Evolutionary conservation across 64 coral and sea anemone genomes (phyloP), one percentile per base, ranked within the genome.

Genomic region (Pocillopora damicornis): DNA sequence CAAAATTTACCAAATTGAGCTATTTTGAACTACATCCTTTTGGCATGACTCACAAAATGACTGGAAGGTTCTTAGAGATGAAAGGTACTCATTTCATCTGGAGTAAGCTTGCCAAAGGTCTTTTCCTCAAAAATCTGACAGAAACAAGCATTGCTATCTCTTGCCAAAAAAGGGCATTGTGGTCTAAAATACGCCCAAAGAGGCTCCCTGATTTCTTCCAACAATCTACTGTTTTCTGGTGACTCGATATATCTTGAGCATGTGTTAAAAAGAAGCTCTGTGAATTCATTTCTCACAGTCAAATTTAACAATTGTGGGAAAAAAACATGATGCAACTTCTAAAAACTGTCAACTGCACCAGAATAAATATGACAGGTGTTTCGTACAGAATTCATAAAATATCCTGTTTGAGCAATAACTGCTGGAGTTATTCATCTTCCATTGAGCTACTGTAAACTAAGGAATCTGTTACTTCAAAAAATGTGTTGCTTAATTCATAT

Each of bases 321-420:
- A 76, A 91, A 91, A 63, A 86, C 61, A 66, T 67, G 60, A 76
- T 34, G 80, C 60, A 75, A 79, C 34, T 77, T 91, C 81, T 65
- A 91, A 86, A 91, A 91, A 77, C 89, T 84, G 20, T 85, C 89
- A 23, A 91, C 20, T 74, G 81, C n/a, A 91, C 89, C n/a, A n/a
- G n/a, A n/a, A n/a, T n/a, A n/a, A n/a, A n/a, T n/a, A n/a, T n/a
- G n/a, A n/a, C n/a, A n/a, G n/a, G n/a, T n/a, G n/a, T n/a, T n/a
- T n/a, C n/a, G n/a, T n/a, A n/a, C n/a, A n/a, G n/a, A n/a, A n/a
- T n/a, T n/a, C n/a, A n/a, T n/a, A n/a, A n/a, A n/a, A n/a, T n/a
- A n/a, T n/a, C n/a, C n/a, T n/a, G n/a, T n/a, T n/a, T n/a, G n/a
- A n/a, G n/a, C n/a, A n/a, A n/a, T n/a, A n/a, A n/a, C n/a, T n/a